These are phyloP conservation scores for Periparus ater DNA, from an alignment of 2,797 vertebrate species.

Conservation along the genomic window DNA sequence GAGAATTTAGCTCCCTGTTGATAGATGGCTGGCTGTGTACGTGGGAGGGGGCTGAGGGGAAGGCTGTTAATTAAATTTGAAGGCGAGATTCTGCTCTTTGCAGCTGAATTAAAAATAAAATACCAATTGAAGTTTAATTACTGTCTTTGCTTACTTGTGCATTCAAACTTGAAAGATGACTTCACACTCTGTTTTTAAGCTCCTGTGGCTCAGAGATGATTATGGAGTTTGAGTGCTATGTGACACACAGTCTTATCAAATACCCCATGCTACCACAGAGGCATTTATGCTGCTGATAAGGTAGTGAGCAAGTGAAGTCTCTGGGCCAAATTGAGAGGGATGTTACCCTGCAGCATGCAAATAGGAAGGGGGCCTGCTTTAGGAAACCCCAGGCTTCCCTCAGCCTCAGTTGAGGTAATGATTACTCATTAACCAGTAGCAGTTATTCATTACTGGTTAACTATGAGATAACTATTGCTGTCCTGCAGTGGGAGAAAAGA, in stretches of 20 bases:
- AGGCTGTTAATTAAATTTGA: constrained; percentile 78
- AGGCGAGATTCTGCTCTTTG: constrained; percentile 73
- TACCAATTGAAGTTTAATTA: constrained; percentile 81
- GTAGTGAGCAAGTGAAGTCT: constrained; percentile 37
- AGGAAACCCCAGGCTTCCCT: constrained; percentile 27
- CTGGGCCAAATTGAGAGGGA: constrained; percentile 30
- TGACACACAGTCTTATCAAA: constrained; percentile 65
- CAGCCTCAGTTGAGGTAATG: constrained; percentile 39
- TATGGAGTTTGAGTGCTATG: constrained; percentile 66
- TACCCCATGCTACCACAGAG: constrained; percentile 50
- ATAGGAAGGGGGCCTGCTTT: neutral
- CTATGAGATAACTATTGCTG: constrained; percentile 39
- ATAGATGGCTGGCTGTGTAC: constrained; percentile 61
- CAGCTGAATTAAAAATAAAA: constrained; percentile 79
- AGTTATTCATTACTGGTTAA: constrained; percentile 60
- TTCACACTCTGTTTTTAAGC: constrained; percentile 74
- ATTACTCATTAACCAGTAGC: constrained; percentile 62
- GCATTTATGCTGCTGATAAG: constrained; percentile 52
- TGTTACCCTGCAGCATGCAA: constrained; percentile 27
- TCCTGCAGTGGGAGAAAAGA: constrained; percentile 35
- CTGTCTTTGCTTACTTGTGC: constrained; percentile 76
- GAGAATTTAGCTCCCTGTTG: constrained; percentile 56
- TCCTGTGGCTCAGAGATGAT: constrained; percentile 71
- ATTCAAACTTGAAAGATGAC: constrained; percentile 78
- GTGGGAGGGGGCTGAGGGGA: constrained; percentile 47